phyloP scores from a whole-genome alignment of 2,797 vertebrate species.

The Sebastes matsubarae region DNA sequence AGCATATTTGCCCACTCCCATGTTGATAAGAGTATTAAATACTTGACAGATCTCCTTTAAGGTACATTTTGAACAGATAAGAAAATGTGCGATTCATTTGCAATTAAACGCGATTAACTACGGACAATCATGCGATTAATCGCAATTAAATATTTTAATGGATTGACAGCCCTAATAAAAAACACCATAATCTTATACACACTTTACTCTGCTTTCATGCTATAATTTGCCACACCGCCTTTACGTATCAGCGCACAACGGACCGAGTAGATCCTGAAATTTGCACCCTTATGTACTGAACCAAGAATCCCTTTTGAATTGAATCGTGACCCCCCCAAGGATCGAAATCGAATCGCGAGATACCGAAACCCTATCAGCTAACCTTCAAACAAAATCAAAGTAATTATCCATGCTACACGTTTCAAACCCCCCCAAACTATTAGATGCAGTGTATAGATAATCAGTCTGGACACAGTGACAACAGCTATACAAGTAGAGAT shows the following conservation, averaged over 20 bases:
- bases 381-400: background rate
- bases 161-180: too few species aligned
- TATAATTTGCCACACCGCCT: background rate
- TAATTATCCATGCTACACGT: background rate
- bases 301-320: background rate
- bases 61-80: too few species aligned
- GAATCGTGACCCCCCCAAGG: background rate
- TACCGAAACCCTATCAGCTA: background rate
- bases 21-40: too few species aligned
- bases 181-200: background rate
- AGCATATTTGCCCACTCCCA: too few species aligned
- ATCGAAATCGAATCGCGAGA: background rate
- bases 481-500: slow-evolving; percentile 19
- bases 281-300: background rate
- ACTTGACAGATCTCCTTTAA: too few species aligned
- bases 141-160: too few species aligned
- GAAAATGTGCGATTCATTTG: too few species aligned
- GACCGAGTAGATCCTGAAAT: background rate
- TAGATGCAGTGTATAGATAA: slow-evolving; percentile 21
- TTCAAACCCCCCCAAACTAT: background rate
- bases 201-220: background rate
- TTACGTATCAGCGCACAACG: background rate
- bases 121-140: too few species aligned
- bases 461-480: slow-evolving; percentile 19
- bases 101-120: too few species aligned